Evolutionary conservation across 2,113 vertebrate genomes (phyloP), one percentile per base, ranked within the genome.

Genomic region (Otus sunia): DNA sequence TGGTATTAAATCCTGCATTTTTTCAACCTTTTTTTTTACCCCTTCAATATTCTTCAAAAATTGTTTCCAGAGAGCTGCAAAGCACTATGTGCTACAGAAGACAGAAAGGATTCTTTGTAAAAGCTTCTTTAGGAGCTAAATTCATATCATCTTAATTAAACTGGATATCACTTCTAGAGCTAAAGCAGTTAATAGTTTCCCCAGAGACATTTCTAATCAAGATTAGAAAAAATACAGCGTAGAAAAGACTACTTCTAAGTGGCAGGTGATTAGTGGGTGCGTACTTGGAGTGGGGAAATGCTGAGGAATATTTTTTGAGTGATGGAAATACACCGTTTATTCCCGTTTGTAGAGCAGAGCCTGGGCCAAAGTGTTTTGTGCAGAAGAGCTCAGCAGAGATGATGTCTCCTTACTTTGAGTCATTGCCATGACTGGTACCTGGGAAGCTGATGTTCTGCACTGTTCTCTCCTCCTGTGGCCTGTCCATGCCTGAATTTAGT

Each of bases 71-170:
- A 87, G 59, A 69, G 55, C 47, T 47, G 43, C 49, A 63, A 67
- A 84, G 74, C n/a, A 8, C 64, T 87, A 26, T 2, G 18, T 73
- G 49, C 64, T 72, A 21, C 17, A 55, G 52, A 75, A 76, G 32
- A 49, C n/a, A n/a, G 58, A 91, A 85, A 89, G 56, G 23, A 77
- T 66, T 82, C 37, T 85, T 56, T 86, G 20, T 73, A 71, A 80
- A 91, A 68, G 26, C 25, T 27, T 55, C 12, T 68, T 75, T 56
- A 89, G 53, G 45, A 86, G 32, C 56, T 77, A 41, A 86, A 86
- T 86, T 83, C n/a, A 3, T 85, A 50, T 82, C 17, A 56, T 30
- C 41, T 71, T 95, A 96, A 96, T 96, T 96, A 95, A 95, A 89
- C 36, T 63, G 55, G 69, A 4, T 92, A 52, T 88, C 55, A 14